phyloP scores from a whole-genome alignment of 2,888 invertebrate species.

The Macaria liturata region DNA sequence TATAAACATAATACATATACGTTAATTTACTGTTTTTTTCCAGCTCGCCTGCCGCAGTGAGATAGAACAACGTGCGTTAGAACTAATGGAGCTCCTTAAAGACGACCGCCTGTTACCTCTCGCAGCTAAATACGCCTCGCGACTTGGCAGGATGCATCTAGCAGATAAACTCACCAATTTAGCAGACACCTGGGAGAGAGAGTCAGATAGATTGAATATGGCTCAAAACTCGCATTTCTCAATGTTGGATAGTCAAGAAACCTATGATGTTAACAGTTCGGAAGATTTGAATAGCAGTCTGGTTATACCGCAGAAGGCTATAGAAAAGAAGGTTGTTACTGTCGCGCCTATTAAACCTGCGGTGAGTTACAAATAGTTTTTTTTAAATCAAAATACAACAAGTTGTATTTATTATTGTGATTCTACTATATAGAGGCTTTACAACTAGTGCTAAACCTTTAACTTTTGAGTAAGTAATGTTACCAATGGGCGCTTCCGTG shows the following conservation, averaged over 20 bases:
- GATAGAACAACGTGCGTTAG: conserved; percentile 93
- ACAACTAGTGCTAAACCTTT: too few species aligned
- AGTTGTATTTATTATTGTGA: too few species aligned
- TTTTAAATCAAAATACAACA: too few species aligned
- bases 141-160: conserved; percentile 89
- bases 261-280: conserved; percentile 63
- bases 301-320: conserved; percentile 68
- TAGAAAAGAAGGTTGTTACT: conserved; percentile 60
- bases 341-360: conserved; percentile 69
- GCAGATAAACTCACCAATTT: conserved; percentile 89
- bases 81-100: conserved; percentile 92
- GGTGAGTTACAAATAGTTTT: conserved; percentile 61
- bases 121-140: conserved; percentile 94
- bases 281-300: conserved; percentile 70
- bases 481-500: too few species aligned
- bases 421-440: too few species aligned
- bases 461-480: too few species aligned
- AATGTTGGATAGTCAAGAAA: conserved; percentile 67
- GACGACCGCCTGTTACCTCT: conserved; percentile 90
- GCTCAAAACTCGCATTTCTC: conserved; percentile 65
- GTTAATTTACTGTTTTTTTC: neutral
- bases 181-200: conserved; percentile 70
- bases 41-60: conserved; percentile 93
- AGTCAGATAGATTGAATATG: conserved; percentile 54
- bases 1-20: too few species aligned